phyloP scores from a whole-genome alignment of 2,888 invertebrate species.

The Ecdyonurus torrentis region DNA sequence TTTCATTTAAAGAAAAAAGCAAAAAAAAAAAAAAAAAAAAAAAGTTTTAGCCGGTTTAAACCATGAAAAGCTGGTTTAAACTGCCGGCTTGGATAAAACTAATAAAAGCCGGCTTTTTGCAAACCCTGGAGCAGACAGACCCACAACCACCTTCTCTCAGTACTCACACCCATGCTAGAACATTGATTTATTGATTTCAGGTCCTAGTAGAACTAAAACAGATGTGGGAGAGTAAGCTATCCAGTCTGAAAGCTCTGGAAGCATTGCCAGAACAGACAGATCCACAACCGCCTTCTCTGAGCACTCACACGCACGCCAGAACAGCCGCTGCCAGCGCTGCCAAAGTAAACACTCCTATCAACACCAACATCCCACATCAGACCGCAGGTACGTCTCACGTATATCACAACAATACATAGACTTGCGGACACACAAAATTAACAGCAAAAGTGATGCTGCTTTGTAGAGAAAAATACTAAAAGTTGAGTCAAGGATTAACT shows the following conservation, averaged over 20 bases:
- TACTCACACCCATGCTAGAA: conserved; percentile 2
- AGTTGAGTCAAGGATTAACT: too few relatives aligned
- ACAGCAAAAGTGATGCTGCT: too few relatives aligned
- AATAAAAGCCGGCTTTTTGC: too few relatives aligned
- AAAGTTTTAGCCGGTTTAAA: too few relatives aligned
- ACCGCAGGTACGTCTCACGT: neutral
- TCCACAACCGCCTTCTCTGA: conserved; percentile 36
- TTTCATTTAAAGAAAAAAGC: too few relatives aligned
- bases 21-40: too few relatives aligned
- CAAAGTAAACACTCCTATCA: conserved; percentile 21
- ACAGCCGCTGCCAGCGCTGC: conserved; percentile 17
- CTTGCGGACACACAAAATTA: too few relatives aligned
- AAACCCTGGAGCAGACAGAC: too few relatives aligned
- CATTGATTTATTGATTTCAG: neutral
- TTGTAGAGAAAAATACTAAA: too few relatives aligned
- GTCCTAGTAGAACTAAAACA: conserved; percentile 88
- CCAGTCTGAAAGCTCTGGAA: conserved; percentile 80
- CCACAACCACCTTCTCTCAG: conserved; percentile 36
- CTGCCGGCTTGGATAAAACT: too few relatives aligned
- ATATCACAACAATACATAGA: neutral
- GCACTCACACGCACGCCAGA: conserved; percentile 4
- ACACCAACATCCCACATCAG: neutral
- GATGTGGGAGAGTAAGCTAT: conserved; percentile 82
- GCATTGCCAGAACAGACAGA: conserved; percentile 45
- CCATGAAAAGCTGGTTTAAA: too few relatives aligned